Percentiles rank a stretch among this genome's conserved stretches.
Conservation (phyloP, 2,888 invertebrate species). For the Aphrophora alni region DNA sequence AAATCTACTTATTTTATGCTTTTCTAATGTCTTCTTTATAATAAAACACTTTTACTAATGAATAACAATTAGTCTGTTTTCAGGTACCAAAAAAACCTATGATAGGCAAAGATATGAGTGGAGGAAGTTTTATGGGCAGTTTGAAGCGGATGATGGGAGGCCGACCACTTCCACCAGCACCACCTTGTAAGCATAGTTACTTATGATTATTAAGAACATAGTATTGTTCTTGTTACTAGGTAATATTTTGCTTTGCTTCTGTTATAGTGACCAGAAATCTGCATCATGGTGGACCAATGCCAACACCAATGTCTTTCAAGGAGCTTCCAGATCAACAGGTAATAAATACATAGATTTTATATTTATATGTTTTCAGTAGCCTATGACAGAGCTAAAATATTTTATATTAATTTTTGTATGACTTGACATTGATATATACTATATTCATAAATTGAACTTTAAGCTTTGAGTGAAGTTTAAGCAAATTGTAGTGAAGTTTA, state of each 20-base stretch:
- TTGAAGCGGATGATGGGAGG: constrained; percentile 47
- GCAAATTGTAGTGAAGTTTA: no score
- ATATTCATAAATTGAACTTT: no score
- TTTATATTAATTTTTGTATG: no score
- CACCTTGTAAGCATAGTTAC: constrained; percentile 44
- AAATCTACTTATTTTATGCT: no score
- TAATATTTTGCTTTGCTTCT: constrained; percentile 20
- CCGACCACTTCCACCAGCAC: constrained; percentile 45
- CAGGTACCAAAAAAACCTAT: constrained; percentile 19
- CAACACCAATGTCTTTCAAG: constrained; percentile 25
- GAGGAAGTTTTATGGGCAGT: constrained; percentile 45
- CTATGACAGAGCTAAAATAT: no score
- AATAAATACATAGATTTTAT: no score
- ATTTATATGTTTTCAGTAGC: no score
- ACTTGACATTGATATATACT: no score
- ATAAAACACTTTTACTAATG: background rate
- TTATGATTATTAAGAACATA: background rate
- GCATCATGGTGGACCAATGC: constrained; percentile 6
- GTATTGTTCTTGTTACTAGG: background rate
- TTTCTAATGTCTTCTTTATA: no score
- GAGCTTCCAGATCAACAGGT: constrained; percentile 39
- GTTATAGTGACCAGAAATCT: constrained; percentile 26
- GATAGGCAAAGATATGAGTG: constrained; percentile 29
- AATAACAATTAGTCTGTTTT: background rate
- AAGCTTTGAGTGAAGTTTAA: no score